Conservation (phyloP, 1,140 invertebrate species). For the Orchestia grillus region DNA sequence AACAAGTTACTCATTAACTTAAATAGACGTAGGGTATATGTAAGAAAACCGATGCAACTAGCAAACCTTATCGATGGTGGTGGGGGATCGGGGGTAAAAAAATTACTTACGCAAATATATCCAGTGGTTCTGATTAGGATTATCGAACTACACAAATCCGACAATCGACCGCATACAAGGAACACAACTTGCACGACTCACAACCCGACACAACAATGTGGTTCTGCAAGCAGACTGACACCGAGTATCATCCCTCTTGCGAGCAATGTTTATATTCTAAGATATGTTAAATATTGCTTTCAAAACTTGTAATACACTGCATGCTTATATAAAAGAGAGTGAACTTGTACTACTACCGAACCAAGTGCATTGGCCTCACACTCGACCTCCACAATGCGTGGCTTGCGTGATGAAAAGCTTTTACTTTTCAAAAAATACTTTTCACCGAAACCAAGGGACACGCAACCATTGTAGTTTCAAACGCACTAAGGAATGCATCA, state of each 20-base stretch:
- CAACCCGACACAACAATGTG: neutral
- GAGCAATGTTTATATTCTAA: neutral
- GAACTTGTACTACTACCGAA: neutral
- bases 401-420: neutral
- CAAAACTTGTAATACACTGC: constrained; percentile 8
- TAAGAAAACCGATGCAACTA: neutral
- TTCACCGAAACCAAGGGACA: neutral
- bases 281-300: constrained; percentile 26
- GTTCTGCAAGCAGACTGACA: neutral
- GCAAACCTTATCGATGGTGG: neutral
- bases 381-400: neutral
- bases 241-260: neutral
- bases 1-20: neutral
- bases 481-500: neutral
- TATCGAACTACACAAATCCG: neutral
- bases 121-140: neutral
- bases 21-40: neutral
- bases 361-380: neutral
- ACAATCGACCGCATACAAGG: neutral
- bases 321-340: neutral
- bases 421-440: neutral
- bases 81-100: no score
- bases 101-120: neutral
- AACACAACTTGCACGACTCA: neutral
- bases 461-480: no score